A percentile compares a stretch with the other conserved stretches of the same genome.
These are phyloP conservation scores for Ramphastos sulfuratus DNA, from an alignment of 2,113 vertebrate genomes.

Conservation along the genomic window DNA sequence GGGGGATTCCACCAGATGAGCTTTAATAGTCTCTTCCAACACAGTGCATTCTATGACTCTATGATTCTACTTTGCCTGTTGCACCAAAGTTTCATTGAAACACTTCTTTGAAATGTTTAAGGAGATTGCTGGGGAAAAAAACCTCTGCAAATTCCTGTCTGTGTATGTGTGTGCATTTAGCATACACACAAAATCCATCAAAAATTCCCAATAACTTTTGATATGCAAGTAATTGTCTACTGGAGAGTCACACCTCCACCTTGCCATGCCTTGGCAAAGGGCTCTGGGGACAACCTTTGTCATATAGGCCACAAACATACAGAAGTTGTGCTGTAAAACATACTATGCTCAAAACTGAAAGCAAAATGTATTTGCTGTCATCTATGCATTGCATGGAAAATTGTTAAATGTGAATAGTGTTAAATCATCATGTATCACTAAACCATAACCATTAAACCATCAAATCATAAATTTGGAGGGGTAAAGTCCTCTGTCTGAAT, in stretches of 20 bases:
- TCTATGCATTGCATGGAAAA: background rate
- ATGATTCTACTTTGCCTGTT: background rate
- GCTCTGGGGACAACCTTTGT: background rate
- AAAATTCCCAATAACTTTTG: background rate
- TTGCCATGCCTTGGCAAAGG: background rate
- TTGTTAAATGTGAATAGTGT: background rate
- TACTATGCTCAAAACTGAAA: background rate
- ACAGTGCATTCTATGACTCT: too few relatives aligned
- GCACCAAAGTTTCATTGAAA: background rate
- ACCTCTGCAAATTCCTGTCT: fast-evolving
- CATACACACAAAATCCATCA: background rate
- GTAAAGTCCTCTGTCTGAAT: background rate
- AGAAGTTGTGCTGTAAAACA: fast-evolving
- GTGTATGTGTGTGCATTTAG: fast-evolving
- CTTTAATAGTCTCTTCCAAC: too few relatives aligned
- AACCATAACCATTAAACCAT: background rate
- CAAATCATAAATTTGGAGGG: background rate
- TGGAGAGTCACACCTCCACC: background rate
- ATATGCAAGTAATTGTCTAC: background rate
- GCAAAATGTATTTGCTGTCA: background rate
- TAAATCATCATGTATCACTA: background rate
- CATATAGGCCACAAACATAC: background rate
- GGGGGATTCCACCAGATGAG: too few relatives aligned
- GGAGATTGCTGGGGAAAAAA: background rate
- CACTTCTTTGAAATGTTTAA: background rate